Conservation (phyloP, 2,797 vertebrate species). For the Kryptolebias ocellatus region DNA sequence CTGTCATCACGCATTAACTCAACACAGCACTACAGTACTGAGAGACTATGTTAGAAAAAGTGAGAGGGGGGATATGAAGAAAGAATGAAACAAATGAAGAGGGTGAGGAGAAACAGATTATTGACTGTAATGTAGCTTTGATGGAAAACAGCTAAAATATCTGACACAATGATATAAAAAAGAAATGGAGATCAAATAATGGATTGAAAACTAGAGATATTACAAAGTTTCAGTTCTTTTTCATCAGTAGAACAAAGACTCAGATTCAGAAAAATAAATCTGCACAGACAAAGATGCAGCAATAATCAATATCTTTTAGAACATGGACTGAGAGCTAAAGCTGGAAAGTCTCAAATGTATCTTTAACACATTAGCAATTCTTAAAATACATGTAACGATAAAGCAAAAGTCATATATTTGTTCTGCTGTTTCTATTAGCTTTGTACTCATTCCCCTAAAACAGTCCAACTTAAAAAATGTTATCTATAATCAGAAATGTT, state of each 20-base stretch:
- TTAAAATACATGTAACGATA: background rate
- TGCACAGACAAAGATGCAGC: conserved; percentile 18
- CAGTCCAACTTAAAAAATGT: conserved; percentile 10
- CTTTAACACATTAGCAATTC: background rate
- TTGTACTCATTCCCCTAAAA: background rate
- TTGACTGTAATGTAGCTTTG: conserved; percentile 6
- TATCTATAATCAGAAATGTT: background rate
- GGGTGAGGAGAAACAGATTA: conserved; percentile 10
- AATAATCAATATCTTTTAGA: conserved; percentile 2
- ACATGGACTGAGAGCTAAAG: conserved; percentile 6
- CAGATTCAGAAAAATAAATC: conserved; percentile 14
- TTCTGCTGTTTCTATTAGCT: background rate
- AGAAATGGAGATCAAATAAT: background rate
- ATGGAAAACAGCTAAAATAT: conserved; percentile 12
- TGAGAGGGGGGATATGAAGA: background rate
- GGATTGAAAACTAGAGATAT: conserved; percentile 1
- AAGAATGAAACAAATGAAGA: background rate
- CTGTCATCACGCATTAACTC: conserved; percentile 33
- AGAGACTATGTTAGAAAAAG: conserved; percentile 9
- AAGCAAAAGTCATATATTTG: background rate
- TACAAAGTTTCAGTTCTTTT: conserved; percentile 4
- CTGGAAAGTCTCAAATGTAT: background rate
- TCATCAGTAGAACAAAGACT: conserved; percentile 21
- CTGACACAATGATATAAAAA: conserved; percentile 1
- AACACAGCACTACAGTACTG: conserved; percentile 27